Evolutionary conservation across 2,888 invertebrate genomes (phyloP).

Genomic region (Entomobrya multifasciata): DNA sequence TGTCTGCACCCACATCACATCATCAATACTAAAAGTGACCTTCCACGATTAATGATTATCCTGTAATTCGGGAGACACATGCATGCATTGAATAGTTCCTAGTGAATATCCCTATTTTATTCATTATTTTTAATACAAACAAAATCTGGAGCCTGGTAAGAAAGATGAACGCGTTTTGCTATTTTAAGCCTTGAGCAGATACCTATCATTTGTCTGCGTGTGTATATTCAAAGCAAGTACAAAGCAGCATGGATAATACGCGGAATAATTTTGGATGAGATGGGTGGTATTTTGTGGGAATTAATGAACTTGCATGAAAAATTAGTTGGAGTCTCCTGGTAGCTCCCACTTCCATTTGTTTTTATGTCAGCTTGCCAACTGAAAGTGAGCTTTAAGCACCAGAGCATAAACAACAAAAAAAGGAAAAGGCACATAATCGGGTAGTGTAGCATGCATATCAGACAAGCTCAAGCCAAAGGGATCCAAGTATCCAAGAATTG

Average conservation of each 20-base stretch:
- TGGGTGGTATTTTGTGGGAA: constrained; percentile 68
- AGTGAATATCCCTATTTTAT: constrained; percentile 5
- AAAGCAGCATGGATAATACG: constrained; percentile 49
- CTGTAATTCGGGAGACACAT: too few species aligned
- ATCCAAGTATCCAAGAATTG: constrained; percentile 5
- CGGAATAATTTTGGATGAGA: constrained; percentile 65
- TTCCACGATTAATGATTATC: background rate
- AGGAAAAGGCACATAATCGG: constrained; percentile 34
- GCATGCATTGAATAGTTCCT: background rate
- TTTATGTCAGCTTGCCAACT: constrained; percentile 61
- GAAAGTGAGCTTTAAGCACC: constrained; percentile 49
- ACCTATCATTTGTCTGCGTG: background rate
- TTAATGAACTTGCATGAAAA: constrained; percentile 70
- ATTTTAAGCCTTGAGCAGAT: background rate
- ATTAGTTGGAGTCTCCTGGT: constrained; percentile 59
- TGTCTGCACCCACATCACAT: too few species aligned
- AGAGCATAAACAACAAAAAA: constrained; percentile 54
- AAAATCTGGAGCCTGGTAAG: background rate
- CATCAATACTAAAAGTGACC: background rate
- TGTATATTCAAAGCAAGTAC: constrained; percentile 37
- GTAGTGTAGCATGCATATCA: background rate
- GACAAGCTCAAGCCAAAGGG: background rate
- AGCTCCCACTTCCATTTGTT: constrained; percentile 69
- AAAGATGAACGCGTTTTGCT: background rate
- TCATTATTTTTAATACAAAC: constrained; percentile 13